Base-by-base conservation (phyloP, 2,113 vertebrate species). In the Abramis brama region DNA sequence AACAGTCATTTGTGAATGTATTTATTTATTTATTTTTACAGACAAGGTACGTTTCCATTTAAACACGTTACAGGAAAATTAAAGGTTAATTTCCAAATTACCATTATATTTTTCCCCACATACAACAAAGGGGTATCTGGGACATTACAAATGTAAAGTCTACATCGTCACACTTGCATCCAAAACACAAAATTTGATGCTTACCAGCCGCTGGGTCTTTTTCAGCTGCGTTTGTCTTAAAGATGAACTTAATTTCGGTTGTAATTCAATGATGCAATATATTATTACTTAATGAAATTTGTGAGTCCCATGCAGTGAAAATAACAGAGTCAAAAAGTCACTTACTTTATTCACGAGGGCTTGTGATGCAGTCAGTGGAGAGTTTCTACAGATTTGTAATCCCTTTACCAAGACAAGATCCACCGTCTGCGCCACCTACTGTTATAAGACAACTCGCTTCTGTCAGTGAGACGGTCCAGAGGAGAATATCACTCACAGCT, bases 401-500 rank as follows among this genome's bases (percentile, higher is more conserved):
- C 92, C 92, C 90, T 90, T 89, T 83, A 85, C 92, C 89, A 86
- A 57, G 79, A 90, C 91, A 82, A 86, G 86, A 89, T 90, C 91
- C 50, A 57, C 86, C 78, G 23, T 75, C 87, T 91, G 90, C 91
- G 90, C 94, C 94, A 94, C 94, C 94, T 94, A 91, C 94, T 94
- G 93, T 92, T 91, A 91, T 88, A 87, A 91, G 88, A 79, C 87
- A 87, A 84, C 74, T 33, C 77, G 85, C 85, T 86, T 87, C 75
- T 86, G 86, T 87, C 70, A 19, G 60, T 39, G 30, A 75, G 66
- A 85, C 23, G 68, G 33, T 78, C 50, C 68, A 55, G 43, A 84
- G 77, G 33, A 89, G 85, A 78, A 52, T 76, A 85, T 82, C 50
- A 80, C 64, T 45, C 27, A 82, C 47, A 73, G 74, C 87, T 84